Conservation (phyloP, 2,888 invertebrate genomes). For the Ferrisia virgata region DNA sequence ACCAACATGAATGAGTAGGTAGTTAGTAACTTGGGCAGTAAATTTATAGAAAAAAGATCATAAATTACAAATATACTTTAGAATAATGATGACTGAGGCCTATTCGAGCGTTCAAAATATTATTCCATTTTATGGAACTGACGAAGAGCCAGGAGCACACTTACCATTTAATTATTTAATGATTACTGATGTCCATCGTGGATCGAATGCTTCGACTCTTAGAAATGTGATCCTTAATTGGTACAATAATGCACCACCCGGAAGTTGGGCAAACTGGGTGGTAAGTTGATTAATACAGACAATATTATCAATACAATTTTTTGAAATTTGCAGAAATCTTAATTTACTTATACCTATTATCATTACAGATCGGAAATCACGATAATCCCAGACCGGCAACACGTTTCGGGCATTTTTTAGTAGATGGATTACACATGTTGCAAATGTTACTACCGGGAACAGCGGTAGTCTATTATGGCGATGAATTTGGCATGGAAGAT, state of each 20-base stretch:
- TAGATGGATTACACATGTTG: conserved; percentile 82
- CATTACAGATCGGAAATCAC: conserved; percentile 69
- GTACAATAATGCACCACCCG: conserved; percentile 62
- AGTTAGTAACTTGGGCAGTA: neutral
- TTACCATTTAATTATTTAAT: conserved; percentile 68
- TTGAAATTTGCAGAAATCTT: no score
- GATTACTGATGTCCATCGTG: conserved; percentile 56
- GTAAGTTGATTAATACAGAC: conserved; percentile 55
- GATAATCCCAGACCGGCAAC: conserved; percentile 68
- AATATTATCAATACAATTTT: no score
- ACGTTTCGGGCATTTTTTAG: conserved; percentile 65
- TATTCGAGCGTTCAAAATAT: conserved; percentile 59
- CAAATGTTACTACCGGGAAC: conserved; percentile 78
- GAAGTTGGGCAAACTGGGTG: conserved; percentile 64
- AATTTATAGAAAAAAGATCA: no score
- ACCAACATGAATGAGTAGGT: neutral
- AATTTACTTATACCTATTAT: no score
- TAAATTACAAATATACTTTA: conserved; percentile 50
- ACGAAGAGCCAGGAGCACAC: conserved; percentile 58
- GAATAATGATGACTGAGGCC: conserved; percentile 63
- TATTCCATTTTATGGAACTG: conserved; percentile 63
- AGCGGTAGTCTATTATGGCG: conserved; percentile 82
- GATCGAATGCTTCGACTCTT: conserved; percentile 57
- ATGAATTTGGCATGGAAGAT: conserved; percentile 72
- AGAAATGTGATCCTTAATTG: conserved; percentile 59